Percentiles rank a stretch among this genome's conserved stretches.
Conservation (phyloP, 1,140 invertebrate genomes). For the Ips nitidus region DNA sequence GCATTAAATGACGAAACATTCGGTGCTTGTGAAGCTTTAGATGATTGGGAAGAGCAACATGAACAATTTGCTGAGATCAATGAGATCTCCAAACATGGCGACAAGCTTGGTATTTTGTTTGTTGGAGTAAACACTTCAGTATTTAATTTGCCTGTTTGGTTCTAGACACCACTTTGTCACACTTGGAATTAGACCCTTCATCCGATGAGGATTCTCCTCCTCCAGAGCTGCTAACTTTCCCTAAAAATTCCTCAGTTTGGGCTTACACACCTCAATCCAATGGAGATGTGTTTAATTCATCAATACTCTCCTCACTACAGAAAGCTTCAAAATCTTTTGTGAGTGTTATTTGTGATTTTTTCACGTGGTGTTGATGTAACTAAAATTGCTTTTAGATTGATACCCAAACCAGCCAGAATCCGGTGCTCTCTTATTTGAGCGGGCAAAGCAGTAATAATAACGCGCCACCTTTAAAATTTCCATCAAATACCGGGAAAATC, state of each 20-base stretch:
- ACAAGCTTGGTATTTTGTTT: conserved; percentile 46
- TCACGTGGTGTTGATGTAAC: neutral
- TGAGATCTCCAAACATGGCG: conserved; percentile 55
- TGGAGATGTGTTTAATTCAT: conserved; percentile 40
- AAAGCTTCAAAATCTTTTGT: conserved; percentile 44
- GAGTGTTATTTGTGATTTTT: conserved; percentile 24
- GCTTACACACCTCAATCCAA: conserved; percentile 43
- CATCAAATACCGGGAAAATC: conserved; percentile 45
- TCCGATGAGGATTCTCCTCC: conserved; percentile 21
- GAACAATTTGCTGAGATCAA: conserved; percentile 66
- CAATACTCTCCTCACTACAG: conserved; percentile 39
- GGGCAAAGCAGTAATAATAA: conserved; percentile 15
- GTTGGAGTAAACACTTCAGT: neutral
- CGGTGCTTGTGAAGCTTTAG: conserved; percentile 63
- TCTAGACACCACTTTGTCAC: conserved; percentile 58
- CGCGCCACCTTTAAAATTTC: conserved; percentile 2
- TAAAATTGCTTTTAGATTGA: conserved; percentile 23
- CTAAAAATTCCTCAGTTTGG: conserved; percentile 42
- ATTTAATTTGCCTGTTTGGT: conserved; percentile 17
- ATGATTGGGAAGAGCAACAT: conserved; percentile 75
- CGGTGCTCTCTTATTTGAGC: conserved; percentile 15
- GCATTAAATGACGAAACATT: conserved; percentile 90
- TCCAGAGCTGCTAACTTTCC: conserved; percentile 27
- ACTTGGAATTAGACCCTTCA: conserved; percentile 56
- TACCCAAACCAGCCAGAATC: conserved; percentile 13